These are phyloP conservation scores for Coptotermes formosanus DNA, from an alignment of 1,140 invertebrate species.

Conservation along the genomic window DNA sequence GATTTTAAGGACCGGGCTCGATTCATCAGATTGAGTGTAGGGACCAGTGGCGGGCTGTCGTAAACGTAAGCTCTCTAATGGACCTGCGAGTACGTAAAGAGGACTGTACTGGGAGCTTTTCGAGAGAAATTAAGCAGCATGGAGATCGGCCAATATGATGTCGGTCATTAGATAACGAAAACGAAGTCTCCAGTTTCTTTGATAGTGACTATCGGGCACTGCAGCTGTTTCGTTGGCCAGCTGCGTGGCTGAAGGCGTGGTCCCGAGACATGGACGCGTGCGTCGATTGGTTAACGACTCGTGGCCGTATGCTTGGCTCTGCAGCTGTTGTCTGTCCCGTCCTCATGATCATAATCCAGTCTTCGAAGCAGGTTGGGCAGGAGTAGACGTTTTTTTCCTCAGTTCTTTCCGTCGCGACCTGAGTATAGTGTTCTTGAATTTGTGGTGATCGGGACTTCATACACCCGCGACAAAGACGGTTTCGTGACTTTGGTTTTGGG, in stretches of 20 bases:
- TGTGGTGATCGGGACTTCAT: background rate
- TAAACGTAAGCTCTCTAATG: too few relatives aligned
- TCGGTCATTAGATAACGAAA: too few relatives aligned
- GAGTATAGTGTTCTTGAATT: background rate
- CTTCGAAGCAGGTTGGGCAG: background rate
- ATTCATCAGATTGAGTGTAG: too few relatives aligned
- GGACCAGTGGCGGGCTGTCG: too few relatives aligned
- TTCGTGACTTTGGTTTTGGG: background rate
- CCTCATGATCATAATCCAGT: background rate
- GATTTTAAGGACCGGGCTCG: too few relatives aligned
- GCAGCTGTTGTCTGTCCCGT: background rate
- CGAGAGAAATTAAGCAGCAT: too few relatives aligned
- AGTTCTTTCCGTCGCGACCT: background rate
- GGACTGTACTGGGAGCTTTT: too few relatives aligned
- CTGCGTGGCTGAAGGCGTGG: background rate
- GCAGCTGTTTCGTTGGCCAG: slow-evolving; percentile 2
- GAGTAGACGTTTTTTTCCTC: background rate
- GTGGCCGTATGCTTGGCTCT: too few relatives aligned
- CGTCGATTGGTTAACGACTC: background rate
- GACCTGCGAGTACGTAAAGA: too few relatives aligned
- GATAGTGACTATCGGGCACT: background rate
- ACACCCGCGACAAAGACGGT: background rate
- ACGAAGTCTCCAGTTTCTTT: background rate
- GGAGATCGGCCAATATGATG: too few relatives aligned
- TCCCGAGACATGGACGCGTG: background rate